Conservation (phyloP, 2,797 vertebrate species). For the Trichosurus vulpecula region DNA sequence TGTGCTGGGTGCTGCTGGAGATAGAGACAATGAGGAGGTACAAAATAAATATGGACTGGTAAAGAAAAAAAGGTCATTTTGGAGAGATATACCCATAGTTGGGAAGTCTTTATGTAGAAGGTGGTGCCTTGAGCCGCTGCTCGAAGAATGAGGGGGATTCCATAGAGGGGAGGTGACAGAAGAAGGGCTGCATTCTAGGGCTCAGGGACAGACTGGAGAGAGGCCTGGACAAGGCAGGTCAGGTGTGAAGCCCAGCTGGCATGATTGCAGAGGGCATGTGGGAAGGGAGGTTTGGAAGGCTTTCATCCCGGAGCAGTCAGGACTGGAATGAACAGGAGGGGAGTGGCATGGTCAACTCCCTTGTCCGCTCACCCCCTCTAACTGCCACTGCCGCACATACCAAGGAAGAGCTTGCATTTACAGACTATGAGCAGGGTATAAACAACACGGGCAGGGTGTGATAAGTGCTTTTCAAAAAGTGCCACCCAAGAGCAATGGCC, state of each 20-base stretch:
- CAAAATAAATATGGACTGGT: not conserved
- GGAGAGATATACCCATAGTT: not conserved
- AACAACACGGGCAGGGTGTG: not conserved
- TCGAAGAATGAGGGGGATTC: not conserved
- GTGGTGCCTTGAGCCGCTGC: not conserved
- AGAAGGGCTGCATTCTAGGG: not conserved
- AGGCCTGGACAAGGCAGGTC: too few species aligned
- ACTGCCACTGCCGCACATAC: not conserved
- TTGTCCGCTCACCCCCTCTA: not conserved
- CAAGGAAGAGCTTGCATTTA: not conserved
- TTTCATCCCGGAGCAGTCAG: not conserved
- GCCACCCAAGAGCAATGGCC: not conserved
- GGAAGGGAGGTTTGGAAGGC: not conserved
- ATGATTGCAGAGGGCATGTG: too few species aligned
- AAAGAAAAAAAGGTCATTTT: not conserved
- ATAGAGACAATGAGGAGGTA: not conserved
- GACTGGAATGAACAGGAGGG: not conserved
- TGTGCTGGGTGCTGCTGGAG: not conserved
- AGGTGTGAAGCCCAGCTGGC: not conserved
- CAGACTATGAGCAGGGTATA: not conserved
- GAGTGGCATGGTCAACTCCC: not conserved
- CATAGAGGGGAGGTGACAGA: not conserved
- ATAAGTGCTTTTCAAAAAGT: not conserved
- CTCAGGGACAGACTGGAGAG: not conserved
- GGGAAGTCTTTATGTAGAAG: not conserved